Conservation (phyloP, 1,140 invertebrate species). For the Mercenaria mercenaria region DNA sequence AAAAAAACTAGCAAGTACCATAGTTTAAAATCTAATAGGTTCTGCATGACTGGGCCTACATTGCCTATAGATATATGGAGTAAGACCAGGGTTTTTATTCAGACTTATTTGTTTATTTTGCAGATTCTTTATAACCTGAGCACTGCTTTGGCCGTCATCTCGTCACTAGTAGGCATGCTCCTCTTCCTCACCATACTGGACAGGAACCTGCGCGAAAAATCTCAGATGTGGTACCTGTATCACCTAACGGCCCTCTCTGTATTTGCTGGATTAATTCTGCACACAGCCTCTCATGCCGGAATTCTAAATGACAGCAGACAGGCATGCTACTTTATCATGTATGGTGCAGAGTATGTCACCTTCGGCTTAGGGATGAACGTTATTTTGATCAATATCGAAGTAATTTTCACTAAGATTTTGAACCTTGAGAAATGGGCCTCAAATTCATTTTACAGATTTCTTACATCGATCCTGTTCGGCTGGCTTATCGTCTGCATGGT, state of each 20-base stretch:
- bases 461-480: neutral
- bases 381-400: neutral
- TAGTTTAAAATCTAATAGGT: too few relatives aligned
- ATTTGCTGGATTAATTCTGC: neutral
- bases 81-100: too few relatives aligned
- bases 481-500: neutral
- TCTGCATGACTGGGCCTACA: too few relatives aligned
- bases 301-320: neutral
- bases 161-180: neutral
- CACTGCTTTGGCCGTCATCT: neutral
- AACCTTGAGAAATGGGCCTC: neutral
- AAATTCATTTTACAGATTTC: neutral
- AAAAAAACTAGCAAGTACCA: too few relatives aligned
- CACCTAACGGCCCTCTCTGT: neutral
- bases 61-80: too few relatives aligned
- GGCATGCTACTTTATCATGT: neutral
- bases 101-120: neutral
- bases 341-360: neutral
- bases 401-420: slow-evolving; percentile 12
- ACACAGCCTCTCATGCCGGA: neutral
- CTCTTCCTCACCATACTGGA: slow-evolving; percentile 9
- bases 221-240: neutral
- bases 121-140: slow-evolving; percentile 11
- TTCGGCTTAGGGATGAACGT: neutral
- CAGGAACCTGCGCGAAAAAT: neutral